A percentile compares a stretch with the other conserved stretches of the same genome.
Evolutionary conservation across 2,888 invertebrate genomes (phyloP).

Genomic region (Lapara coniferarum): DNA sequence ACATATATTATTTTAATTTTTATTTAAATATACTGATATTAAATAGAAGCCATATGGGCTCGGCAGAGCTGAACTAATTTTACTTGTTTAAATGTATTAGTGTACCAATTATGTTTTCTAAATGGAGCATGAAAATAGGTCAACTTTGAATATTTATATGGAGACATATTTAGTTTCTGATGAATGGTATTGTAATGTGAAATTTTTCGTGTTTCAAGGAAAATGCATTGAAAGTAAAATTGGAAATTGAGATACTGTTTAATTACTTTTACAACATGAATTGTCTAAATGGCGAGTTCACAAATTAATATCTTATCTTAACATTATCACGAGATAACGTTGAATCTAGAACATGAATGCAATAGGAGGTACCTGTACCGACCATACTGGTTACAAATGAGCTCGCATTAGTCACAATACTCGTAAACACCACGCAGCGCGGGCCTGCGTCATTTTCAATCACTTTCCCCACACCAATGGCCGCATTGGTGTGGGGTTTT

Average conservation of each 20-base stretch:
- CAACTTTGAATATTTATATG: too few species aligned
- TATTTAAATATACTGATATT: too few species aligned
- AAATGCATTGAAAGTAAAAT: background rate
- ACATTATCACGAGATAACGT: slow-evolving; percentile 15
- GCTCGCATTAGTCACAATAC: slow-evolving; percentile 57
- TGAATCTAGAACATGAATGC: slow-evolving; percentile 2
- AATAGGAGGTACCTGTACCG: slow-evolving; percentile 71
- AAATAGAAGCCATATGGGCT: too few species aligned
- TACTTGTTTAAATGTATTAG: too few species aligned
- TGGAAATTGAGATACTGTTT: background rate
- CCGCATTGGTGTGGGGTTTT: slow-evolving; percentile 37
- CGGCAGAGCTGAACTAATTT: too few species aligned
- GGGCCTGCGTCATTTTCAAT: slow-evolving; percentile 60
- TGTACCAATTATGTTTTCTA: too few species aligned
- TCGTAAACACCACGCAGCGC: slow-evolving; percentile 57
- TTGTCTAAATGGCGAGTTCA: slow-evolving; percentile 27
- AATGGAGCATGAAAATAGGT: too few species aligned
- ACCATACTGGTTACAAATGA: slow-evolving; percentile 61
- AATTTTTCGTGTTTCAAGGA: background rate
- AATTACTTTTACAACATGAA: slow-evolving; percentile 26
- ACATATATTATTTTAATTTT: too few species aligned
- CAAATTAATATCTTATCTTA: slow-evolving; percentile 20
- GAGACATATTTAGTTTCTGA: too few species aligned
- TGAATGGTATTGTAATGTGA: too few species aligned
- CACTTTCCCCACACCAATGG: slow-evolving; percentile 58